Evolutionary conservation across 2,888 invertebrate genomes (phyloP), one percentile per base, ranked within the genome.

Genomic region (Drosophila neonasuta): DNA sequence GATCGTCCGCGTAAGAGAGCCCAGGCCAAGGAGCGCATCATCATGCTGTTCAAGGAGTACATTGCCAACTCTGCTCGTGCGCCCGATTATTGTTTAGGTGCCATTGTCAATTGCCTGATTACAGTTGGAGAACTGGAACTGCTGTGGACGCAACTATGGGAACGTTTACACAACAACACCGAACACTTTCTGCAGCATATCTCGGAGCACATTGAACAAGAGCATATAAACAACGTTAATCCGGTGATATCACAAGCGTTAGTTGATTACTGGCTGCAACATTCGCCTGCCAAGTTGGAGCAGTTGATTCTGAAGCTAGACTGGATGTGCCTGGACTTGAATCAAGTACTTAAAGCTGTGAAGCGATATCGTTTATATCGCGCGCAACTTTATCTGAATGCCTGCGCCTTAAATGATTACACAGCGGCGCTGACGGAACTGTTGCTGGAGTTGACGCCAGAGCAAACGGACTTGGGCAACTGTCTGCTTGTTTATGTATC

Each of bases 401-500:
- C 96, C 68, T 93, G 93, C 86, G 96, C 95, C 9, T 93, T 97
- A 88, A 91, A 91, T 45, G 96, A 97, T 89, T 97, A 94, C 85
- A 93, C 94, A 1, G 92, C 94, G 20, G 95, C 96, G 0, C 90
- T 97, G 62, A 94, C 94, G 63, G 95, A 94, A 82, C 92, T 94
- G 46, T 90, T 94, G 77, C 92, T 92, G 0, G 91, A 92, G 69
- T 86, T 94, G 44, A 91, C 92, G 3, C 87, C 91, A 0, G 88
- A 91, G 15, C 71, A 84, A 57, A 79, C 66, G 67, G 90, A 94
- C 74, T 92, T 96, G 46, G 97, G 97, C 7, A 97, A 97, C 87
- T 95, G 95, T 70, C 91, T 97, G 74, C 91, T 97, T 54, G 96
- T 97, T 2, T 97, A 97, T 88, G 93, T 96, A 32, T 96, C 96